Evolutionary conservation across 1,140 invertebrate genomes (phyloP).

Genomic region (Sipha flava): DNA sequence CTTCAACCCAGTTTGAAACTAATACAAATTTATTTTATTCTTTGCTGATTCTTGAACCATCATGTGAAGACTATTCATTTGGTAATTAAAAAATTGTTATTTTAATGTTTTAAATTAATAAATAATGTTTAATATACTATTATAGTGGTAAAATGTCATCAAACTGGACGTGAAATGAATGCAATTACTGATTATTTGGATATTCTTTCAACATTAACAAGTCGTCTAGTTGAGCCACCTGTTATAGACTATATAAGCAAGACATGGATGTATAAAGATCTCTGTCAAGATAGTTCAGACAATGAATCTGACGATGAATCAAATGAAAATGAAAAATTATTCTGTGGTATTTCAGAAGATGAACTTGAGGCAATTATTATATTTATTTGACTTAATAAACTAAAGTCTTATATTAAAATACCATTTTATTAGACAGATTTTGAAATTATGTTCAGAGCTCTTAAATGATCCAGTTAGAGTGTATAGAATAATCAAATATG

Average conservation of each 20-base stretch:
- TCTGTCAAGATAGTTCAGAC: background rate
- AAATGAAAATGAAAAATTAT: background rate
- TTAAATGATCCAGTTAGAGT: slow-evolving; percentile 60
- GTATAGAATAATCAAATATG: slow-evolving; percentile 51
- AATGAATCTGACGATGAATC: slow-evolving; percentile 20
- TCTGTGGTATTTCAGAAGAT: background rate
- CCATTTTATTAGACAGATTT: slow-evolving; percentile 37
- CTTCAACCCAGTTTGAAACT: background rate
- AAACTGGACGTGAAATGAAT: slow-evolving; percentile 19
- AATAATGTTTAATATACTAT: background rate
- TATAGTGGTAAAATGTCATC: background rate
- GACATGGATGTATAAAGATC: background rate
- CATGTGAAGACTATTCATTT: slow-evolving; percentile 15
- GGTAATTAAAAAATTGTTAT: background rate
- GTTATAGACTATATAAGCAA: slow-evolving; percentile 15
- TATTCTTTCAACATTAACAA: slow-evolving; percentile 17
- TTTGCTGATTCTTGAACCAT: slow-evolving; percentile 8
- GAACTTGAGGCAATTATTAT: slow-evolving; percentile 18
- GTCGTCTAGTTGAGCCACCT: slow-evolving; percentile 6
- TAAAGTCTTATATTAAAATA: background rate
- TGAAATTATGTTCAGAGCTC: slow-evolving; percentile 51
- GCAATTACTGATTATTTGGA: slow-evolving; percentile 5
- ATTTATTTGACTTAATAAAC: background rate
- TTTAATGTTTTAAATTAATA: background rate
- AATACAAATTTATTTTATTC: slow-evolving; percentile 27